These are phyloP conservation scores for Nomada ruficornis DNA, from an alignment of 2,888 invertebrate genomes.

Conservation along the genomic window DNA sequence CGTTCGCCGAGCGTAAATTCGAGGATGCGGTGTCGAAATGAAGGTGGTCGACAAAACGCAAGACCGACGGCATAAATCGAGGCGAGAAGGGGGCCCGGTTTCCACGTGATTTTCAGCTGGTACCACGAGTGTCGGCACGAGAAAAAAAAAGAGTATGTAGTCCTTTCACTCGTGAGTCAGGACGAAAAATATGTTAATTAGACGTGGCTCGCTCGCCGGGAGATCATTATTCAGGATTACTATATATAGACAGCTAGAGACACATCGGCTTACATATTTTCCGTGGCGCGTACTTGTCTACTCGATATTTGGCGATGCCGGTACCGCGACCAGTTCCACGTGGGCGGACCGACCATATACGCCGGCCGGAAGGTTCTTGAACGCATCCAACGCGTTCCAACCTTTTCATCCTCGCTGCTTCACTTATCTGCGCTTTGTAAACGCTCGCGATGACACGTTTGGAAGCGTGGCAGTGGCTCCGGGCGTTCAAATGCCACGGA, in stretches of 20 bases:
- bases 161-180: constrained; percentile 72
- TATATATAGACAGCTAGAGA: constrained; percentile 77
- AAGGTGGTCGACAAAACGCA: too few relatives aligned
- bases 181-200: constrained; percentile 73
- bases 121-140: not conserved
- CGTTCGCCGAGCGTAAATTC: not conserved
- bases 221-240: constrained; percentile 74
- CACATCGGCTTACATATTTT: constrained; percentile 66
- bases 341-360: constrained; percentile 79
- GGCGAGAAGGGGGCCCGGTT: not conserved
- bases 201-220: constrained; percentile 28
- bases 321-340: constrained; percentile 71
- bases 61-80: not conserved
- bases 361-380: constrained; percentile 71
- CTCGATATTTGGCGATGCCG: constrained; percentile 82
- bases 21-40: too few relatives aligned
- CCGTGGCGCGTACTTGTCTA: constrained; percentile 65
- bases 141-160: constrained; percentile 2
- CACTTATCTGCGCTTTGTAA: constrained; percentile 40
- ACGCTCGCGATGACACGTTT: not conserved
- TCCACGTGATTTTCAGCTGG: constrained; percentile 31
- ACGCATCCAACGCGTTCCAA: constrained; percentile 72
- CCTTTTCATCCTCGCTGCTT: constrained; percentile 60
- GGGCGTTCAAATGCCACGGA: constrained; percentile 1
- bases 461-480: not conserved